Percentiles rank a stretch among this genome's conserved stretches.
Conservation (phyloP, 1,140 invertebrate genomes). For the Mya arenaria region DNA sequence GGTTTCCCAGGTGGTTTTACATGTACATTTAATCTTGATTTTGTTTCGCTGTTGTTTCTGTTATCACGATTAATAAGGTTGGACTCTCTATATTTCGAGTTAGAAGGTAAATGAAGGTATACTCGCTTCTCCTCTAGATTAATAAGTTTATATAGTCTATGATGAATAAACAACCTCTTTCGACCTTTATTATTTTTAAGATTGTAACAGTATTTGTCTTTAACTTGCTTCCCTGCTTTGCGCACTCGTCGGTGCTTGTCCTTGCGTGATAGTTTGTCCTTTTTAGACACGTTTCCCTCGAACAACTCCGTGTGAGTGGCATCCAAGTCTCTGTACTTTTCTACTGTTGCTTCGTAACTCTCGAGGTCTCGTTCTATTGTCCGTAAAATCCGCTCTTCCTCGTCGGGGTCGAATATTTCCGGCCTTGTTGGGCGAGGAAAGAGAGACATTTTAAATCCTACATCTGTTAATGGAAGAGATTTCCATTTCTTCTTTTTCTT, state of each 20-base stretch:
- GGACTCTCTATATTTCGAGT: slow-evolving; percentile 33
- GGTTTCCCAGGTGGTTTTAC: slow-evolving; percentile 34
- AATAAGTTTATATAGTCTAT: slow-evolving; percentile 69
- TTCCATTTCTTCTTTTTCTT: slow-evolving; percentile 73
- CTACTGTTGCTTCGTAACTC: slow-evolving; percentile 38
- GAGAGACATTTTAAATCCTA: slow-evolving; percentile 69
- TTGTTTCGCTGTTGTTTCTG: slow-evolving; percentile 34
- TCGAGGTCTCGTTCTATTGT: slow-evolving; percentile 59
- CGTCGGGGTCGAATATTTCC: slow-evolving; percentile 21
- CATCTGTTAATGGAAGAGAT: slow-evolving; percentile 42
- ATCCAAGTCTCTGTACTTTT: slow-evolving; percentile 41
- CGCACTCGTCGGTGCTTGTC: slow-evolving; percentile 65
- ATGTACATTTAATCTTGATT: slow-evolving; percentile 2
- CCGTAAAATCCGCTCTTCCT: slow-evolving; percentile 36
- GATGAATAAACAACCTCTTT: slow-evolving; percentile 72
- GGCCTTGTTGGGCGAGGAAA: slow-evolving; percentile 59
- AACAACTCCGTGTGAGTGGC: slow-evolving; percentile 1
- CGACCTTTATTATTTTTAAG: slow-evolving; percentile 72
- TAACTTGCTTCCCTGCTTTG: slow-evolving; percentile 72
- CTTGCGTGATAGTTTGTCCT: slow-evolving; percentile 59
- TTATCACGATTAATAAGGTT: slow-evolving; percentile 23
- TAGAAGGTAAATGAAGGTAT: slow-evolving; percentile 56
- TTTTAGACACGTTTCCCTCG: slow-evolving; percentile 43
- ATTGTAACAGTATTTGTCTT: slow-evolving; percentile 70
- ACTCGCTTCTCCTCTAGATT: slow-evolving; percentile 60